These are phyloP conservation scores for Epinephelus moara DNA, from an alignment of 2,113 vertebrate genomes.

Conservation along the genomic window DNA sequence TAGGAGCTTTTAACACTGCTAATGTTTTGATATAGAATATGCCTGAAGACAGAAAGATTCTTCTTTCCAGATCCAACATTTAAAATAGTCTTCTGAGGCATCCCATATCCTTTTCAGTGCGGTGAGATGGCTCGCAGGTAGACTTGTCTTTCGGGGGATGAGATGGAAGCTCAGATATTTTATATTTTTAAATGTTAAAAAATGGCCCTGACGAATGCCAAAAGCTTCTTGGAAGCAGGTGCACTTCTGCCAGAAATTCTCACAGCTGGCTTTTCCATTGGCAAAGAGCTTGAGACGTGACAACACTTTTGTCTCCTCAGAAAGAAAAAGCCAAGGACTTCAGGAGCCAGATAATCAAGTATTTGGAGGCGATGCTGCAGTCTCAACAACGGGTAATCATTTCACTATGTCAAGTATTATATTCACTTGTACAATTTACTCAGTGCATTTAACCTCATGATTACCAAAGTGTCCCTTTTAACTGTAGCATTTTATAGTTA, in stretches of 20 bases:
- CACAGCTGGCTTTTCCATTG: neutral
- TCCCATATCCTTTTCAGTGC: neutral
- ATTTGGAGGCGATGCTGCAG: constrained; percentile 91
- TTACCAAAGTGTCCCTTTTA: neutral
- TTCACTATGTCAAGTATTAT: constrained; percentile 1
- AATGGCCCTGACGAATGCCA: neutral
- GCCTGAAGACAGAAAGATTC: neutral
- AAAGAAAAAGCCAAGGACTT: constrained; percentile 97
- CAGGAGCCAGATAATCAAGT: constrained; percentile 92
- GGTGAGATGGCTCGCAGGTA: neutral
- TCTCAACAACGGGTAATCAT: constrained; percentile 93
- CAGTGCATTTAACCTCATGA: neutral
- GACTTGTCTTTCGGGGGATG: neutral
- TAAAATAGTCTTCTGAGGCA: neutral
- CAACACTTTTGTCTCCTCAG: constrained; percentile 76
- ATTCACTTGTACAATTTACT: neutral
- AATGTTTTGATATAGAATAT: neutral
- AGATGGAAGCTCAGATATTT: neutral
- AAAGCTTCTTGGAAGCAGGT: neutral
- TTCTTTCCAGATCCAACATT: neutral
- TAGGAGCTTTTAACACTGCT: neutral
- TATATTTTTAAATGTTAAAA: neutral
- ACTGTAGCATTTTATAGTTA: neutral
- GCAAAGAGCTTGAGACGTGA: constrained; percentile 4
- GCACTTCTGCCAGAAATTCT: neutral